These are phyloP conservation scores for Dallia pectoralis DNA, from an alignment of 2,797 vertebrate species.

Conservation along the genomic window DNA sequence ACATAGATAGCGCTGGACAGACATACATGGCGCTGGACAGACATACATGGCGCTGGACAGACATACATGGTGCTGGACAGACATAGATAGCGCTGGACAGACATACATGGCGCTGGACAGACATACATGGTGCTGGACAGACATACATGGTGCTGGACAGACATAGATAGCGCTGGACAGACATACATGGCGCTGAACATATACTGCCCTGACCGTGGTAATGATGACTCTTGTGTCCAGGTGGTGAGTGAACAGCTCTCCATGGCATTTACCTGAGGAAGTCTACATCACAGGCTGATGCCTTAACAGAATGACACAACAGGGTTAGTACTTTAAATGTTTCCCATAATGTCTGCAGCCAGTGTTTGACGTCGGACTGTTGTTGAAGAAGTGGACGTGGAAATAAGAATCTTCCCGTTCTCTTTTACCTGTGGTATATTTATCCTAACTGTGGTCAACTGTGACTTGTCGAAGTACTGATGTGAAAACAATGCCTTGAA, in stretches of 20 bases:
- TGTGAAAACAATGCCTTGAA: constrained; percentile 69
- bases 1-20: too few species aligned
- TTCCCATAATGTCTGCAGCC: constrained; percentile 42
- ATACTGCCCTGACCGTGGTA: neutral
- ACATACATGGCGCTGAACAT: constrained; percentile 5
- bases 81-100: too few species aligned
- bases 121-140: too few species aligned
- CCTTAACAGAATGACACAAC: constrained; percentile 25
- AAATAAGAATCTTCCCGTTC: constrained; percentile 51
- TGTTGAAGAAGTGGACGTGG: constrained; percentile 33
- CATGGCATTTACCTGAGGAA: constrained; percentile 39
- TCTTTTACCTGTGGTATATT: constrained; percentile 63
- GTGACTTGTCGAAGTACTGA: constrained; percentile 49
- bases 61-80: too few species aligned
- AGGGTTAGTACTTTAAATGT: constrained; percentile 37
- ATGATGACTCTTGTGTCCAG: neutral
- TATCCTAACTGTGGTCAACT: constrained; percentile 64
- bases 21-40: too few species aligned
- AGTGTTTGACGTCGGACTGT: constrained; percentile 42
- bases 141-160: too few species aligned
- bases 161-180: too few species aligned
- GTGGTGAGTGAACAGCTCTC: neutral
- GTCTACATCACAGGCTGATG: constrained; percentile 34
- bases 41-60: too few species aligned
- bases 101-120: too few species aligned